Evolutionary conservation across 2,113 vertebrate genomes (phyloP).

Genomic region (Piprites chloris): DNA sequence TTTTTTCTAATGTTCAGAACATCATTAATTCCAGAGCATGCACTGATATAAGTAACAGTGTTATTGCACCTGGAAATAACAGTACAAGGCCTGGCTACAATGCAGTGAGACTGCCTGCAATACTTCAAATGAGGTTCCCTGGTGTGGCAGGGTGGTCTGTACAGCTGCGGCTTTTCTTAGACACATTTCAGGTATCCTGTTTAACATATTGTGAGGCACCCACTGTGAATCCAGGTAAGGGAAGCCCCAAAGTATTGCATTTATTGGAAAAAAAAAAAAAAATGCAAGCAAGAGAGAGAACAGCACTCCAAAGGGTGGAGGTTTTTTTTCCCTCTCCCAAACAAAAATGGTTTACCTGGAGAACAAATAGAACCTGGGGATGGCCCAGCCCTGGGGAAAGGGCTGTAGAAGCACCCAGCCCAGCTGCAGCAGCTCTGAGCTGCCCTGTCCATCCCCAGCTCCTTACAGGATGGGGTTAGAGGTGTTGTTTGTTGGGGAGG

Average conservation of each 20-base stretch:
- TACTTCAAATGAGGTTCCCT: background rate
- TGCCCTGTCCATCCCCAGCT: background rate
- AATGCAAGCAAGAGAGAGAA: background rate
- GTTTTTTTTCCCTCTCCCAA: background rate
- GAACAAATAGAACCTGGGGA: background rate
- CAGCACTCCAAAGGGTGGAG: background rate
- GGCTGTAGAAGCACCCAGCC: background rate
- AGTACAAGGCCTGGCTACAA: background rate
- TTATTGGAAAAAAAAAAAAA: background rate
- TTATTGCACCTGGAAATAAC: background rate
- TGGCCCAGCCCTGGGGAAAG: background rate
- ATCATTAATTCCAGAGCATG: background rate
- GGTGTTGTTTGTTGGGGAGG: background rate
- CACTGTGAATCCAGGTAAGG: background rate
- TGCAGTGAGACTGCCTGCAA: background rate
- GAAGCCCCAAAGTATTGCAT: background rate
- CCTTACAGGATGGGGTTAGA: background rate
- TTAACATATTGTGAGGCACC: background rate
- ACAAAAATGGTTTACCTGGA: background rate
- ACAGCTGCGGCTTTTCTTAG: background rate
- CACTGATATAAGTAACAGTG: background rate
- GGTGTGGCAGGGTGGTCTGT: background rate
- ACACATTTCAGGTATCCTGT: background rate
- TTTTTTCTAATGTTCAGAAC: background rate
- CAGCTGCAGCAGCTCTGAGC: background rate